Evolutionary conservation across 2,113 vertebrate species (phyloP).

Genomic region (Mastomys coucha): DNA sequence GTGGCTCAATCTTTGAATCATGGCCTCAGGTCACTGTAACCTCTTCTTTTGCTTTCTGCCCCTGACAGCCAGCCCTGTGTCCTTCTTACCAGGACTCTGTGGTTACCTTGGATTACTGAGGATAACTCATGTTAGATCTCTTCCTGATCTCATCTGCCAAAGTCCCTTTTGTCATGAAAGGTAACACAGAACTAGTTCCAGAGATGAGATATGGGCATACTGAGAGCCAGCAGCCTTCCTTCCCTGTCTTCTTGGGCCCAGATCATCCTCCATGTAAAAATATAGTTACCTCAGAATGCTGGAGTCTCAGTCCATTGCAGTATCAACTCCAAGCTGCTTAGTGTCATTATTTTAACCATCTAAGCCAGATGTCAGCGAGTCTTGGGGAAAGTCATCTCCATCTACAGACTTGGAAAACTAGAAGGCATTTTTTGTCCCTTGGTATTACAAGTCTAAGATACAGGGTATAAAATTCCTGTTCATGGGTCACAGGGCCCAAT

Average conservation of each 20-base stretch:
- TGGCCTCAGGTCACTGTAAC: too few relatives aligned
- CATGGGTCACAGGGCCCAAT: background rate
- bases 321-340: background rate
- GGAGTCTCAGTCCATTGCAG: background rate
- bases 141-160: background rate
- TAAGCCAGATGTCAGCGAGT: background rate
- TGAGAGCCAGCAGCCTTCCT: background rate
- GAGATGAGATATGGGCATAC: background rate
- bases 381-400: background rate
- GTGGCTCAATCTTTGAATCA: background rate
- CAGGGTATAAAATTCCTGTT: background rate
- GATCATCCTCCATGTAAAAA: background rate
- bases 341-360: background rate
- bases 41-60: background rate
- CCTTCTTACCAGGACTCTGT: background rate
- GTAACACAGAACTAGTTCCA: background rate
- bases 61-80: background rate
- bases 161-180: background rate
- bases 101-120: background rate
- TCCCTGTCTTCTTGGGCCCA: background rate
- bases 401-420: background rate
- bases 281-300: slow-evolving; percentile 1
- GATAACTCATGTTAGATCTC: background rate
- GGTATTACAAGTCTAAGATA: background rate
- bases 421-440: background rate